Percentiles rank a stretch among this genome's conserved stretches.
Conservation (phyloP, 2,797 vertebrate genomes). For the Gymnopithys bicolor region DNA sequence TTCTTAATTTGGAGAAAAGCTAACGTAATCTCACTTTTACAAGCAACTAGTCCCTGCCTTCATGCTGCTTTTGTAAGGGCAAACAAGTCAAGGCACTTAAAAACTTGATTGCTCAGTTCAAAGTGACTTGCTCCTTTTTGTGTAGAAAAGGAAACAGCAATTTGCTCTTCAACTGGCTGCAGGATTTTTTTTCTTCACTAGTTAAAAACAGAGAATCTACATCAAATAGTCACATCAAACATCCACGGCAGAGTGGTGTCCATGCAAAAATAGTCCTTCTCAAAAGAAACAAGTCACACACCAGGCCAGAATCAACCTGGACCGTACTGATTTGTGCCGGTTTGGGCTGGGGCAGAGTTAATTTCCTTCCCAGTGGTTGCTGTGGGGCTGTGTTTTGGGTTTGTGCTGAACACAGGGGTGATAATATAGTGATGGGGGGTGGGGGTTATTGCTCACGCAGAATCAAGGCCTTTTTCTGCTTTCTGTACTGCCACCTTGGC, state of each 20-base stretch:
- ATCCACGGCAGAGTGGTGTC: neutral
- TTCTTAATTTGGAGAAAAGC: neutral
- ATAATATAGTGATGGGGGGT: neutral
- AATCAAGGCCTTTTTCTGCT: neutral
- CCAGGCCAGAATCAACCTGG: neutral
- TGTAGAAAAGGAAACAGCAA: neutral
- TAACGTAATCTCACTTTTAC: neutral
- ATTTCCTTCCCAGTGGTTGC: neutral
- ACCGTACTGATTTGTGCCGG: neutral
- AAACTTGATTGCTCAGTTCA: neutral
- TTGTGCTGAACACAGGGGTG: neutral
- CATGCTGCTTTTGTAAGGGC: neutral
- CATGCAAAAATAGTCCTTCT: neutral
- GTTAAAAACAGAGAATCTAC: neutral
- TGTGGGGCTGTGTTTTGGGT: neutral
- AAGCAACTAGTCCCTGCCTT: neutral
- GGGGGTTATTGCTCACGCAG: neutral
- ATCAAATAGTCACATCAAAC: neutral
- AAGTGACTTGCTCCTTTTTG: neutral
- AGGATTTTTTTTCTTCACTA: neutral
- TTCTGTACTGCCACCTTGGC: neutral
- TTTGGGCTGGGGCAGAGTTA: neutral
- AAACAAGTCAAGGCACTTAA: neutral
- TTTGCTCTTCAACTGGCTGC: neutral
- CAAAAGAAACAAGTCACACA: neutral